Percentiles rank a stretch among this genome's conserved stretches.
Evolutionary conservation across 2,113 vertebrate genomes (phyloP).

Genomic region (Garra rufa): DNA sequence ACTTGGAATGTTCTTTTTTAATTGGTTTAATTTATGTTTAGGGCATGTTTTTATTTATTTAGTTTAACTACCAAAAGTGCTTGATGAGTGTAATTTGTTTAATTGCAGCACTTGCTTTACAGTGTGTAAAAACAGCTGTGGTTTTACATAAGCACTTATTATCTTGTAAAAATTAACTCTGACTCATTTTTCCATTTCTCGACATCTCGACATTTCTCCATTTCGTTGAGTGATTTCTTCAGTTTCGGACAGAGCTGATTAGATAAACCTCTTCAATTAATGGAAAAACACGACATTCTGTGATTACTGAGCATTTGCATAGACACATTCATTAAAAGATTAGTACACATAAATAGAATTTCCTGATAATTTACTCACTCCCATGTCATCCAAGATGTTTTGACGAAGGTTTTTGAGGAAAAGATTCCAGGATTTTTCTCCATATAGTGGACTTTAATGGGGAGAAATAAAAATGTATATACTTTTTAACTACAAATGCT

Average conservation of each 20-base stretch:
- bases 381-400: too few species aligned
- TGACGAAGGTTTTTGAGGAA: too few species aligned
- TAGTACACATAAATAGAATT: too few species aligned
- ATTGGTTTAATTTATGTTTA: not conserved
- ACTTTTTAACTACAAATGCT: too few species aligned
- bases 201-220: not conserved
- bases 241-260: not conserved
- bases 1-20: slow-evolving; percentile 1
- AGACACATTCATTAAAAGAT: not conserved
- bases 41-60: not conserved
- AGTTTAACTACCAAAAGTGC: not conserved
- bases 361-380: too few species aligned
- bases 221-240: not conserved
- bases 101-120: not conserved
- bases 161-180: not conserved
- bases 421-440: too few species aligned
- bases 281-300: not conserved
- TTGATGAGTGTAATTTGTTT: not conserved
- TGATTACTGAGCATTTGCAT: not conserved
- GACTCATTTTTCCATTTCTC: not conserved
- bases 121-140: not conserved
- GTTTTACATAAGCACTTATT: not conserved
- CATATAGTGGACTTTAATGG: too few species aligned
- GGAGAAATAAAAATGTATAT: too few species aligned
- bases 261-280: not conserved